Conservation (phyloP, 2,113 vertebrate genomes). For the Barbus barbus region DNA sequence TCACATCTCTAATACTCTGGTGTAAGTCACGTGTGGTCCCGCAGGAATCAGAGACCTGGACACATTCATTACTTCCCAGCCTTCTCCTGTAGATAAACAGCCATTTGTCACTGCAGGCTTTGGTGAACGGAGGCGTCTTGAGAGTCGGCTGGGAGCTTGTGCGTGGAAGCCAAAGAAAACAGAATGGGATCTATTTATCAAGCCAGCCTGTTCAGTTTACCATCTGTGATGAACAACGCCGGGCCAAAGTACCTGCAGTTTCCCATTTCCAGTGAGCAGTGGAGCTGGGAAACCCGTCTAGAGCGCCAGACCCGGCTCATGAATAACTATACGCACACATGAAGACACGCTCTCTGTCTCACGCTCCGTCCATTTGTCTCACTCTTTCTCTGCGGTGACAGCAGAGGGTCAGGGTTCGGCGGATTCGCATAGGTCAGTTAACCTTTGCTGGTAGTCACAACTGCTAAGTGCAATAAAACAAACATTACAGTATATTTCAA, state of each 20-base stretch:
- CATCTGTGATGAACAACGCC: constrained; percentile 54
- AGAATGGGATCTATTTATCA: constrained; percentile 60
- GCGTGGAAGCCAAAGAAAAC: constrained; percentile 24
- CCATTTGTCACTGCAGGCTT: constrained; percentile 19
- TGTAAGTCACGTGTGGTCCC: background rate
- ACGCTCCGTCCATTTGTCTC: background rate
- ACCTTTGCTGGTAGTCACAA: too few relatives aligned
- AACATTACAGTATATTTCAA: too few relatives aligned
- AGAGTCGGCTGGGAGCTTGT: background rate
- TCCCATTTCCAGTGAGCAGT: constrained; percentile 62
- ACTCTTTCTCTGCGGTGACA: constrained; percentile 26
- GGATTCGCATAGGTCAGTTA: background rate
- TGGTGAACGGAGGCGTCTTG: background rate
- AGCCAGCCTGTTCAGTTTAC: constrained; percentile 54
- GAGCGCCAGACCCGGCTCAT: too few relatives aligned
- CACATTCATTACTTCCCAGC: constrained; percentile 37
- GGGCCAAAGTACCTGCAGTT: constrained; percentile 59
- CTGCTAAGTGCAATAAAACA: too few relatives aligned
- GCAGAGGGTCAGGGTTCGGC: background rate
- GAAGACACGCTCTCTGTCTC: too few relatives aligned
- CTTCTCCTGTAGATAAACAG: constrained; percentile 29
- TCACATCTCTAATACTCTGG: background rate
- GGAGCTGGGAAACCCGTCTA: constrained; percentile 47
- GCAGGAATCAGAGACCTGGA: background rate
- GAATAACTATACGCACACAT: constrained; percentile 51